phyloP scores from a whole-genome alignment of 2,113 vertebrate genomes.

The Podilymbus podiceps region DNA sequence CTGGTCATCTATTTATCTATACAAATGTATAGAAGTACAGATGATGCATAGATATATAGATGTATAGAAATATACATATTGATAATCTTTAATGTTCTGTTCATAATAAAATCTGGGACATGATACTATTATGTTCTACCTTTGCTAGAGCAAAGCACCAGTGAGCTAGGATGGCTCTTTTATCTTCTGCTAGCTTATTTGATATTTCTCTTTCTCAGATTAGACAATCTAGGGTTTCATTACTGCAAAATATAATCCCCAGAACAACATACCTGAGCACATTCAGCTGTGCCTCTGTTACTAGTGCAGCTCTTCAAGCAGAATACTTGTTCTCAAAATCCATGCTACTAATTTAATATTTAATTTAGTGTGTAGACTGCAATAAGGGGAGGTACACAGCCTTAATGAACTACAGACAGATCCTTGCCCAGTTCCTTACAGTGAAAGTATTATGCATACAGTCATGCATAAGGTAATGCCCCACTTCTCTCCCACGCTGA shows the following conservation, averaged over 20 bases:
- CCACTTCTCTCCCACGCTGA: not conserved
- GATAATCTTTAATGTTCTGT: not conserved
- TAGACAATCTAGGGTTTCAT: not conserved
- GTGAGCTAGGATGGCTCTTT: not conserved
- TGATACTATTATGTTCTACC: not conserved
- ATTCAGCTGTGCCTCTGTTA: not conserved
- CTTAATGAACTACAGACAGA: not conserved
- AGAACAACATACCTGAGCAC: not conserved
- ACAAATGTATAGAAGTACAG: not conserved
- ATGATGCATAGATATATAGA: too few species aligned
- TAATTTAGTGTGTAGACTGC: not conserved
- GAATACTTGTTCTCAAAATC: not conserved
- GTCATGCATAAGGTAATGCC: not conserved
- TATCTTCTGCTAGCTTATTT: not conserved
- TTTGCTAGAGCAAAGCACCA: not conserved
- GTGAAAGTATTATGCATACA: not conserved
- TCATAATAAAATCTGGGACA: not conserved
- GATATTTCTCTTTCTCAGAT: not conserved
- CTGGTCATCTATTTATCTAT: not conserved
- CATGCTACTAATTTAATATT: not conserved
- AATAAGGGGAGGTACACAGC: not conserved
- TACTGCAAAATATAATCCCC: not conserved
- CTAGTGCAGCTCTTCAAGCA: not conserved
- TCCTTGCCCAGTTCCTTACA: not conserved
- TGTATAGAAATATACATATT: not conserved